phyloP scores from a whole-genome alignment of 2,797 vertebrate genomes.

The Amazona ochrocephala region DNA sequence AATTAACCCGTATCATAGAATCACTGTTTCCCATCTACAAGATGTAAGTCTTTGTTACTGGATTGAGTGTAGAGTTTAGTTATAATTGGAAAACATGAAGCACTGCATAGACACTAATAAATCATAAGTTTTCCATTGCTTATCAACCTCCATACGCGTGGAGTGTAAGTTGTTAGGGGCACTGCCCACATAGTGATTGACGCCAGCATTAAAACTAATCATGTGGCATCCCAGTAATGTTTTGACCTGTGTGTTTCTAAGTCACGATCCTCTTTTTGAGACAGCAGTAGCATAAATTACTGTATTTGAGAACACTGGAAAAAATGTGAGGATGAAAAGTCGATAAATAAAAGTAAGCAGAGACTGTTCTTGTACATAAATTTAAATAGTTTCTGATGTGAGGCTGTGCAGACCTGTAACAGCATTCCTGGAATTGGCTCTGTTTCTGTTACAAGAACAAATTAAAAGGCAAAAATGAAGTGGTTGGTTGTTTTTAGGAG shows the following conservation, averaged over 20 bases:
- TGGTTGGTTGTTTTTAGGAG: neutral
- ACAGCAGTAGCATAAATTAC: neutral
- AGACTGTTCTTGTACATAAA: neutral
- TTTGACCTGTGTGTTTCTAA: neutral
- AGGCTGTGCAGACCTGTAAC: neutral
- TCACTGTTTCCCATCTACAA: rapidly evolving
- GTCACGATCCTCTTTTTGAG: neutral
- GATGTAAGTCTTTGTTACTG: neutral
- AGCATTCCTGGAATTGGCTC: neutral
- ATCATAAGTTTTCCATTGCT: neutral
- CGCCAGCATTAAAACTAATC: neutral
- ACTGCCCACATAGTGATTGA: neutral
- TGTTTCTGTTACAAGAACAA: neutral
- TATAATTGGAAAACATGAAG: rapidly evolving
- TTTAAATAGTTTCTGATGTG: neutral
- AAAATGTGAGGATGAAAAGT: neutral
- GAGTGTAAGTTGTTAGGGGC: neutral
- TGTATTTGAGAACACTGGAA: neutral
- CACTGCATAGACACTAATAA: neutral
- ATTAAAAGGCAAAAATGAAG: neutral
- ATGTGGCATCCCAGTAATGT: neutral
- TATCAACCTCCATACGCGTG: rapidly evolving
- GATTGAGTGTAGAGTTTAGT: neutral
- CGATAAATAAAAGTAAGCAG: neutral
- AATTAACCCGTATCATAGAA: neutral